These are phyloP conservation scores for Peromyscus eremicus DNA, from an alignment of 2,797 vertebrate species.

Conservation along the genomic window DNA sequence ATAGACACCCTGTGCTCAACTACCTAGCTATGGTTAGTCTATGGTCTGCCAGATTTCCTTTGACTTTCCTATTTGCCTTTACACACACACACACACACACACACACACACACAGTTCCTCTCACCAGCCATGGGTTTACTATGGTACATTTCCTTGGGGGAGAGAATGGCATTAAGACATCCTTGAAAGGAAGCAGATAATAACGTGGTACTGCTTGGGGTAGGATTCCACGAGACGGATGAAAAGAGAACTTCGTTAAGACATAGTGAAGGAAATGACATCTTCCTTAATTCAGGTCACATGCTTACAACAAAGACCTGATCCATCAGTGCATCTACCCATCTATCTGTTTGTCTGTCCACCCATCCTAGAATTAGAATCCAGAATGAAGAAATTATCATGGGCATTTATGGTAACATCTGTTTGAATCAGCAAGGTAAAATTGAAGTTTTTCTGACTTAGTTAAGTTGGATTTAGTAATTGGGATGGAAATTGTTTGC, in stretches of 20 bases:
- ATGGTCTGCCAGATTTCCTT: neutral
- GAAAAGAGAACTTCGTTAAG: constrained; percentile 27
- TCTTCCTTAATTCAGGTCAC: constrained; percentile 19
- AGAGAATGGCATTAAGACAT: neutral
- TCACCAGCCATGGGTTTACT: neutral
- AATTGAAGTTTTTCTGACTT: constrained; percentile 27
- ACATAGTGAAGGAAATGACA: neutral
- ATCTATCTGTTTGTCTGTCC: neutral
- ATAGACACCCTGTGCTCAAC: neutral
- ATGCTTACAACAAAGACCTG: neutral
- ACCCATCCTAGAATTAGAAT: constrained; percentile 22
- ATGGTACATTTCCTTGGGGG: neutral
- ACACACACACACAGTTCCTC: neutral
- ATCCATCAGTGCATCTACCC: neutral
- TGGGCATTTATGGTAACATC: neutral
- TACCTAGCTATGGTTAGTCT: neutral
- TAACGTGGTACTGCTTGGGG: neutral
- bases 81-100: neutral
- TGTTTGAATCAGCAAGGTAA: constrained; percentile 37
- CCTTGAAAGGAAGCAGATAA: constrained; percentile 44
- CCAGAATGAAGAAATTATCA: constrained; percentile 13
- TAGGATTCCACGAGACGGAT: neutral
- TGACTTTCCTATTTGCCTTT: neutral
- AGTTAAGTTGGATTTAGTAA: constrained; percentile 47
- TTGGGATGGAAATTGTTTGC: constrained; percentile 9